Conservation (phyloP, 2,888 invertebrate species). For the Apamea monoglypha region DNA sequence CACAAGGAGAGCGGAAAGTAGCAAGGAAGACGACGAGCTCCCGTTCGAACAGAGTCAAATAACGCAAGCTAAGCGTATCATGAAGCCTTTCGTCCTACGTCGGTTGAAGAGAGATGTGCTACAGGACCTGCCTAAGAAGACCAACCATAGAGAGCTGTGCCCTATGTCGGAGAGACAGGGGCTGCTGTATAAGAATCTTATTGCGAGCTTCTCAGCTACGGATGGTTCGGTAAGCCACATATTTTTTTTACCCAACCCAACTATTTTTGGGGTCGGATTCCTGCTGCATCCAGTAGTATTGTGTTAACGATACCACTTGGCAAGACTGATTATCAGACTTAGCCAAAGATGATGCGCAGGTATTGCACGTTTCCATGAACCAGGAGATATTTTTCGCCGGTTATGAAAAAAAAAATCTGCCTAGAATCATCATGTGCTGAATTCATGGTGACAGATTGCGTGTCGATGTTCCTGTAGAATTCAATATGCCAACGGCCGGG, state of each 20-base stretch:
- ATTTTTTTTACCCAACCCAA: not conserved
- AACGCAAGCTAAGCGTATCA: slow-evolving; percentile 97
- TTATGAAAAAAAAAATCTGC: too few species aligned
- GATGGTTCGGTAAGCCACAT: slow-evolving; percentile 84
- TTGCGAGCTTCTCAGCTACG: slow-evolving; percentile 92
- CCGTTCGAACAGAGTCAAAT: slow-evolving; percentile 97
- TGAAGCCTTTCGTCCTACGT: slow-evolving; percentile 98
- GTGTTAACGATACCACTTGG: too few species aligned
- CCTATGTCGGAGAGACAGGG: slow-evolving; percentile 94
- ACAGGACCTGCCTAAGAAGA: slow-evolving; percentile 95
- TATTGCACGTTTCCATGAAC: too few species aligned
- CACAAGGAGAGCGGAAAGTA: slow-evolving; percentile 83
- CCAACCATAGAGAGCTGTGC: slow-evolving; percentile 91
- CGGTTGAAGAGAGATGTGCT: slow-evolving; percentile 96
- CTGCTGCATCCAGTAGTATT: too few species aligned
- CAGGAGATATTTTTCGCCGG: too few species aligned
- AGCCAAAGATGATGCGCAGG: too few species aligned
- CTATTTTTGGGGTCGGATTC: too few species aligned
- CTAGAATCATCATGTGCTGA: too few species aligned
- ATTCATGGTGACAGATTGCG: too few species aligned
- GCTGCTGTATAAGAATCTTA: slow-evolving; percentile 93
- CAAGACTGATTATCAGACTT: too few species aligned
- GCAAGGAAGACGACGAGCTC: slow-evolving; percentile 91
- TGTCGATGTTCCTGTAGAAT: too few species aligned
- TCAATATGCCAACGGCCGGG: too few species aligned